Evolutionary conservation across 2,888 invertebrate species (phyloP).

Genomic region (Lasioglossum figueresi): DNA sequence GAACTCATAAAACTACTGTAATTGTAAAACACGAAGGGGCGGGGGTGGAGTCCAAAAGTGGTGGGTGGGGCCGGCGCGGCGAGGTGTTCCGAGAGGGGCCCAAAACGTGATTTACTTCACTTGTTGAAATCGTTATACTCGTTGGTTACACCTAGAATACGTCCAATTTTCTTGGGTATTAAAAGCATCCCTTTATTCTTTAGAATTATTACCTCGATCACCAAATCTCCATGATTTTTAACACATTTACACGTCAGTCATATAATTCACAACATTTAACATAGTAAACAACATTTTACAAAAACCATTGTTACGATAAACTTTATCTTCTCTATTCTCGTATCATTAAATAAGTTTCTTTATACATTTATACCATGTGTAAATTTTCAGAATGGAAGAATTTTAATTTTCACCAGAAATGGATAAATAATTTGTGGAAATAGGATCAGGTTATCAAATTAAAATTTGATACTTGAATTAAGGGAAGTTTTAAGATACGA

Average conservation of each 20-base stretch:
- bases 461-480: background rate
- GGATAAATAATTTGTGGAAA: background rate
- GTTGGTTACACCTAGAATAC: background rate
- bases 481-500: background rate
- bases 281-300: too few relatives aligned
- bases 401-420: background rate
- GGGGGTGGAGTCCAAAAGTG: constrained; percentile 60
- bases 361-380: background rate
- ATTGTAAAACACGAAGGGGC: constrained; percentile 80
- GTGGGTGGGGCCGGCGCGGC: constrained; percentile 57
- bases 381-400: background rate
- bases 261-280: too few relatives aligned
- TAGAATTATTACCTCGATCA: background rate
- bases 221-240: background rate
- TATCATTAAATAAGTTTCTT: background rate
- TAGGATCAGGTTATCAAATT: background rate
- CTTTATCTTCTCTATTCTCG: background rate
- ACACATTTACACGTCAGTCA: background rate
- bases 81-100: constrained; percentile 53
- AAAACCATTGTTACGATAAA: background rate
- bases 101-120: constrained; percentile 74
- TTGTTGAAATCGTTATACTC: constrained; percentile 73
- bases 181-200: background rate
- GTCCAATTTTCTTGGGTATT: background rate
- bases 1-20: constrained; percentile 82